phyloP scores from a whole-genome alignment of 1,140 invertebrate genomes.

The Halotydeus destructor region DNA sequence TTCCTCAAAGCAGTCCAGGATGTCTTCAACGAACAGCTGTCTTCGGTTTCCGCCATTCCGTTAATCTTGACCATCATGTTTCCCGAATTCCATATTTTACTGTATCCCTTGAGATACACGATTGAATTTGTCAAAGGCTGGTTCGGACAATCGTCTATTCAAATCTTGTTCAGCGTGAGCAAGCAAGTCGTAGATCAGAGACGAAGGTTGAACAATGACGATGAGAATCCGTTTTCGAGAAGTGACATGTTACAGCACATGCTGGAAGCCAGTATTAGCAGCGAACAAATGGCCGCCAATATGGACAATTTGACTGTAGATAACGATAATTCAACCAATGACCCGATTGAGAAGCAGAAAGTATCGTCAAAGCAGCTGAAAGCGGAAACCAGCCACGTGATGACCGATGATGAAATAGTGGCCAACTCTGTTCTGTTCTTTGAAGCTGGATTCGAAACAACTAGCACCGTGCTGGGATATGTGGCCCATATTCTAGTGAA shows the following conservation, averaged over 20 bases:
- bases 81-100: constrained; percentile 5
- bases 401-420: constrained; percentile 17
- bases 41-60: too few relatives aligned
- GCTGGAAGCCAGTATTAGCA: too few relatives aligned
- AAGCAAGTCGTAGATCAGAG: not conserved
- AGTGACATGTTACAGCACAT: constrained; percentile 10
- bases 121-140: not conserved
- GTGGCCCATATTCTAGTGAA: constrained; percentile 27
- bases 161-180: not conserved
- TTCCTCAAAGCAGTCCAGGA: constrained; percentile 11
- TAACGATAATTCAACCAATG: not conserved
- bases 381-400: too few relatives aligned
- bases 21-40: constrained; percentile 11
- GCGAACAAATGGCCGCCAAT: too few relatives aligned
- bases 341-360: not conserved
- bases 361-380: too few relatives aligned
- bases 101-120: constrained; percentile 8
- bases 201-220: not conserved
- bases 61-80: not conserved
- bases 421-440: constrained; percentile 43
- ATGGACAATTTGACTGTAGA: constrained; percentile 3
- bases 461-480: constrained; percentile 27
- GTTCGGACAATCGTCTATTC: not conserved
- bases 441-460: constrained; percentile 39
- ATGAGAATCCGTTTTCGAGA: too few relatives aligned